Evolutionary conservation across 2,797 vertebrate genomes (phyloP), one percentile per base, ranked within the genome.

Genomic region (Acipenser ruthenus): DNA sequence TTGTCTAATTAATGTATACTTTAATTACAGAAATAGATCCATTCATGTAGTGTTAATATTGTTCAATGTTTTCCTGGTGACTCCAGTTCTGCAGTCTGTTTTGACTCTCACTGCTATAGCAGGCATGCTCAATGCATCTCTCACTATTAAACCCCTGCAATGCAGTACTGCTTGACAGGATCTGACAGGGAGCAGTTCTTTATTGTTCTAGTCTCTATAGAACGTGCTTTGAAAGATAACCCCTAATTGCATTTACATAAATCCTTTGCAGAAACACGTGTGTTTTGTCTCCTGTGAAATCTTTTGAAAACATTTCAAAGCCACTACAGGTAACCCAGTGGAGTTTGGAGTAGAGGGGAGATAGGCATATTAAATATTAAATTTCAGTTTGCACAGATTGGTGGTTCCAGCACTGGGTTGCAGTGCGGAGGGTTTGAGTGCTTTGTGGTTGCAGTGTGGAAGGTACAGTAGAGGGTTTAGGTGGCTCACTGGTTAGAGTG

Each of bases 101-200:
- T 37, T 37, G 23, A 37, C 23, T 37, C 23, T 37, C 23, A 37
- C 23, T 37, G 23, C 23, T 37, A 72, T 69, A 69, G 72, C 70
- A 69, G 70, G 74, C 73, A 70, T 60, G 74, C 73, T 75, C 79
- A 72, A 77, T 78, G 81, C 72, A 72, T 72, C 70, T 80, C 76
- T 83, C 80, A 65, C 76, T 77, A 77, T 82, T 88, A 86, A 88
- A 87, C 84, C 86, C 78, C 86, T 88, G 87, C 87, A 89, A 86
- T 89, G 87, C 87, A 86, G 86, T 82, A 86, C 80, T 80, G 83
- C 78, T 81, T 82, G 79, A 37, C 81, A 80, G 83, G 81, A 85
- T 83, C 84, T 83, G 55, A 79, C 71, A 81, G 78, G 55, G 79
- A 80, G 72, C 75, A n/a, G 75, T 75, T 74, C 73, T 73, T 69